Percentiles rank a stretch among this genome's conserved stretches.
Conservation (phyloP, 2,113 vertebrate species). For the Colaptes auratus region DNA sequence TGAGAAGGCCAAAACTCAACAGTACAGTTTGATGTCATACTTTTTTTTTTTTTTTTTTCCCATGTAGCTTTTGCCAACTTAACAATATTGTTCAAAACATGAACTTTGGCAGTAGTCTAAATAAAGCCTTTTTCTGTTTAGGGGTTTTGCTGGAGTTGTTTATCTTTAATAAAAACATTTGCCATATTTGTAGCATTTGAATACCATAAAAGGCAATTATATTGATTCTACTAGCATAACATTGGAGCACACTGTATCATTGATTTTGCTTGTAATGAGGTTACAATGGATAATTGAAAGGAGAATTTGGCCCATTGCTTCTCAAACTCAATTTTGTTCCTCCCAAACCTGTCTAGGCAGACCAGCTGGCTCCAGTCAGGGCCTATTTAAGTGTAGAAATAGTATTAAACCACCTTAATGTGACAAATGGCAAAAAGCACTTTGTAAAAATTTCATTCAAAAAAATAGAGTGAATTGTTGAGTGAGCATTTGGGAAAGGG, state of each 20-base stretch:
- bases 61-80: neutral
- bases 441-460: constrained; percentile 35
- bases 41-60: neutral
- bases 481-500: neutral
- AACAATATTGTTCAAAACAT: neutral
- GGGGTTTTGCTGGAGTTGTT: neutral
- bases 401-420: constrained; percentile 22
- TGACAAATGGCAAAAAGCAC: constrained; percentile 47
- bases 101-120: neutral
- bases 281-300: constrained; percentile 67
- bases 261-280: constrained; percentile 51
- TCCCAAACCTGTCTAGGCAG: constrained; percentile 25
- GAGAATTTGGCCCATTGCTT: constrained; percentile 52
- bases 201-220: constrained; percentile 26
- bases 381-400: constrained; percentile 25
- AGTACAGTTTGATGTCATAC: neutral
- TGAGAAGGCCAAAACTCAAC: neutral
- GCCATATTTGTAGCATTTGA: constrained; percentile 13
- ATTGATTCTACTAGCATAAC: constrained; percentile 47
- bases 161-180: constrained; percentile 48
- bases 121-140: neutral
- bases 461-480: neutral
- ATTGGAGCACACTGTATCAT: constrained; percentile 25
- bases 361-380: constrained; percentile 45
- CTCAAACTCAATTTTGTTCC: constrained; percentile 57